Conservation (phyloP, 2,888 invertebrate species). For the Steinernema carpocapsae region DNA sequence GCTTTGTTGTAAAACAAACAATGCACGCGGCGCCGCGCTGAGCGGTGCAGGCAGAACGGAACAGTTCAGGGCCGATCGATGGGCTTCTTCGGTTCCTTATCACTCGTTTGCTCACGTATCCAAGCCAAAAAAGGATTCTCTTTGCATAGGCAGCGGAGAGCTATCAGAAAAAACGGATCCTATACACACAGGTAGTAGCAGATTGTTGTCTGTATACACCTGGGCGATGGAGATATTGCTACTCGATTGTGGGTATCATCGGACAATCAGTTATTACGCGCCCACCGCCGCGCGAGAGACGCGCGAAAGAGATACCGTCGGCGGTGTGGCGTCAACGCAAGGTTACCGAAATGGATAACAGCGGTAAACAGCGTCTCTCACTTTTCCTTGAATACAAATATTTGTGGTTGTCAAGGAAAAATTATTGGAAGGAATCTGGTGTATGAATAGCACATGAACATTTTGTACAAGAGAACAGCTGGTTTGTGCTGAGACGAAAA, state of each 20-base stretch:
- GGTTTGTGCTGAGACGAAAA: no score
- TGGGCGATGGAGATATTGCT: conserved; percentile 15
- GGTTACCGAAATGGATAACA: conserved; percentile 24
- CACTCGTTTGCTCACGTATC: no score
- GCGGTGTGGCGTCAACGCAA: conserved; percentile 1
- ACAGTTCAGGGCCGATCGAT: no score
- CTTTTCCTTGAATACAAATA: background rate
- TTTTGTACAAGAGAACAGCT: no score
- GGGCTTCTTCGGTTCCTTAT: no score
- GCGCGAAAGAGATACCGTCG: conserved; percentile 18
- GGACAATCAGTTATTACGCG: conserved; percentile 30
- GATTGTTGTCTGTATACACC: conserved; percentile 1
- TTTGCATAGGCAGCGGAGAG: no score
- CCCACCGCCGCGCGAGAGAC: background rate
- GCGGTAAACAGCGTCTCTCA: background rate
- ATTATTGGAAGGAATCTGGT: background rate
- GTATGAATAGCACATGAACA: no score
- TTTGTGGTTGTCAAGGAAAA: background rate
- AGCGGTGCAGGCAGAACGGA: no score
- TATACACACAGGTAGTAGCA: background rate
- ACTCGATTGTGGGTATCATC: conserved; percentile 33
- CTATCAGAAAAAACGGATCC: no score
- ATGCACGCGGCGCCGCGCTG: no score
- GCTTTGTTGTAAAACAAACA: no score
- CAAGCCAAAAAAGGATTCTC: no score